Evolutionary conservation across 2,888 invertebrate genomes (phyloP), one percentile per base, ranked within the genome.

Genomic region (Nemoura dubitans): DNA sequence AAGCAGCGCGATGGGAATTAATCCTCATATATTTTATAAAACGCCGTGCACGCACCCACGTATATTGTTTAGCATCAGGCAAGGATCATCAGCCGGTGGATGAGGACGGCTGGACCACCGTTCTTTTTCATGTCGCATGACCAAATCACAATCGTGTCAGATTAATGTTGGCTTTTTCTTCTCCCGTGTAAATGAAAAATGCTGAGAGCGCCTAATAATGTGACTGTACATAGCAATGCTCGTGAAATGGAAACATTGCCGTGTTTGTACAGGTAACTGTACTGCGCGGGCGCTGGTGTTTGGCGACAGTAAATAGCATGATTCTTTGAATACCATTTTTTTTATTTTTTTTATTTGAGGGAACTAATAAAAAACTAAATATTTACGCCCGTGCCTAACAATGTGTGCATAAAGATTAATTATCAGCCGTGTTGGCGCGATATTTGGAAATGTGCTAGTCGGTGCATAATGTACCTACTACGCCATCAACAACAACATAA

Each of bases 1-100:
- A 78, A 78, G 28, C 78, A 78, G 28, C 25, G 78, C 78, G 5
- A 28, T 28, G 26, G 78, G 78, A 78, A 28, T 78, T 78, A 78
- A 78, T 25, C 78, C 59, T 2, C 78, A 78, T 78, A 78, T 78
- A 27, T 78, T 78, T 78, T 78, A 78, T 78, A 28, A 78, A 28
- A 27, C 28, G 5, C 78, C 36, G 36, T 3, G 26, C 78, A 26
- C 78, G 25, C 78, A 6, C n/a, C n/a, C n/a, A n/a, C n/a, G n/a
- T n/a, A n/a, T n/a, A n/a, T n/a, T n/a, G n/a, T n/a, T n/a, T 78
- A 26, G 5, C 78, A 26, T 78, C 28, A 10, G 27, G 21, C 26
- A 14, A 21, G 59, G 59, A 3, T 59, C 59, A 59, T 59, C 59
- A 59, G 59, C 59, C 59, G 21, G 59, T 21, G 59, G 59, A 1